phyloP scores from a whole-genome alignment of 1,140 invertebrate genomes.

The Geopemphigus sp. region DNA sequence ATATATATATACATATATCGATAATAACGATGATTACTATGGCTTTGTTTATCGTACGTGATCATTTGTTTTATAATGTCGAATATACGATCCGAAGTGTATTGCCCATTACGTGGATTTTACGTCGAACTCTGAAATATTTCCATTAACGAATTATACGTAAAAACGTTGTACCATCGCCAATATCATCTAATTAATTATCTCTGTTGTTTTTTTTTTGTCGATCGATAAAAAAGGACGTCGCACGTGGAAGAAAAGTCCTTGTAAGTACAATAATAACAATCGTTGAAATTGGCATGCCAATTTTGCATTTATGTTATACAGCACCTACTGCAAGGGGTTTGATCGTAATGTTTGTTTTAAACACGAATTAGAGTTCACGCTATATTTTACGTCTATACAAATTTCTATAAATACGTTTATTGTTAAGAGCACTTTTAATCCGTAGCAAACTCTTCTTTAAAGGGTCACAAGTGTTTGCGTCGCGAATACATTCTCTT shows the following conservation, averaged over 20 bases:
- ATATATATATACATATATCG: too few species aligned
- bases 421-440: neutral
- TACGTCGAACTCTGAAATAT: too few species aligned
- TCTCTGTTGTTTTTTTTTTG: neutral
- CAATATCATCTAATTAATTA: conserved; percentile 16
- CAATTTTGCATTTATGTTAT: conserved; percentile 20
- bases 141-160: too few species aligned
- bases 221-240: conserved; percentile 31
- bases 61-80: too few species aligned
- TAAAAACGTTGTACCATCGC: too few species aligned
- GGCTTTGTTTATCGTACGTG: too few species aligned
- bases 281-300: conserved; percentile 33
- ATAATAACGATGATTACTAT: too few species aligned
- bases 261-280: conserved; percentile 44
- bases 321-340: neutral
- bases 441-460: neutral
- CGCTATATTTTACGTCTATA: neutral
- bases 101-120: too few species aligned
- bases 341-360: neutral
- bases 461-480: too few species aligned
- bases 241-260: conserved; percentile 47
- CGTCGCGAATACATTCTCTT: too few species aligned
- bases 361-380: neutral
- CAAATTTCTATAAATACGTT: neutral
- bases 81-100: too few species aligned